These are phyloP conservation scores for Opisthocomus hoazin DNA, from an alignment of 2,113 vertebrate species.

Conservation along the genomic window DNA sequence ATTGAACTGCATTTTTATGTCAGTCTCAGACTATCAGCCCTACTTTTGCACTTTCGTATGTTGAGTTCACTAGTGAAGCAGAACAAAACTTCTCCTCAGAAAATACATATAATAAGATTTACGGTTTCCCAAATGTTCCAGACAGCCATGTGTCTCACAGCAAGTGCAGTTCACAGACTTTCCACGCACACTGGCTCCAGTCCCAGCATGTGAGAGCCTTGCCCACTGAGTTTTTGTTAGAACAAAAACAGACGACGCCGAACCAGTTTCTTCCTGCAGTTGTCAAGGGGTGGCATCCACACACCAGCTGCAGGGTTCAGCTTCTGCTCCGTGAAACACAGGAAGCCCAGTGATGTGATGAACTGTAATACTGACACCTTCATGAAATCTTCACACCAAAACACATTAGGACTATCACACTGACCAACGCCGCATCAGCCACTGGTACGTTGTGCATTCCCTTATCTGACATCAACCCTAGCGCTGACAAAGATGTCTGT, in stretches of 20 bases:
- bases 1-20: neutral
- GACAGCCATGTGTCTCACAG: neutral
- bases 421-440: neutral
- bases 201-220: rapidly evolving
- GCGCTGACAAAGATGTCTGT: neutral
- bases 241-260: neutral
- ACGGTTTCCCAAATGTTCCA: neutral
- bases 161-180: neutral
- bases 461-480: neutral
- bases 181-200: neutral
- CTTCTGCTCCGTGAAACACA: neutral
- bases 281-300: neutral
- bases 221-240: neutral
- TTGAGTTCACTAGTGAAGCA: neutral
- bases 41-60: neutral
- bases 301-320: neutral
- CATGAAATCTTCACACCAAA: neutral
- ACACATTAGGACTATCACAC: neutral
- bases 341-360: neutral
- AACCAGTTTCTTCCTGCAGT: neutral
- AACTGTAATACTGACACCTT: neutral
- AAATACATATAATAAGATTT: rapidly evolving
- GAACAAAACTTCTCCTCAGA: neutral
- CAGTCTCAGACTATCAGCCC: neutral
- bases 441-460: neutral